These are phyloP conservation scores for Acrobasis consociella DNA, from an alignment of 2,888 invertebrate species.

Conservation along the genomic window DNA sequence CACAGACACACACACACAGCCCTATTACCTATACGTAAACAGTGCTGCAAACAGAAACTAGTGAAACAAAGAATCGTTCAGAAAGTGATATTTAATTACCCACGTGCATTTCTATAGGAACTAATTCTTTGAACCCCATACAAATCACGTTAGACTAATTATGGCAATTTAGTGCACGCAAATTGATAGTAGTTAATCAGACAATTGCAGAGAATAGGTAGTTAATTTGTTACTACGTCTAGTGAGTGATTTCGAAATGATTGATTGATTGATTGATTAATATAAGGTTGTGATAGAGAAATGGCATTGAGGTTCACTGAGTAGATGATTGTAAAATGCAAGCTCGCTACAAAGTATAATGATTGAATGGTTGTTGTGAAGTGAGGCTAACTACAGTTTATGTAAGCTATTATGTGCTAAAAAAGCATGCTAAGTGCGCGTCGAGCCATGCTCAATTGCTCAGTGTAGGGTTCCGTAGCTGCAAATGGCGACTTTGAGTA, in stretches of 20 bases:
- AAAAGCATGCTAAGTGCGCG: too few species aligned
- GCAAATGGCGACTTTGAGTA: too few species aligned
- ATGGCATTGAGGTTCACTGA: not conserved
- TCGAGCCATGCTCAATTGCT: too few species aligned
- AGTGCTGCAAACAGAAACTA: not conserved
- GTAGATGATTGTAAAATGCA: too few species aligned
- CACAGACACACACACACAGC: too few species aligned
- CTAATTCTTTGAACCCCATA: slow-evolving; percentile 2
- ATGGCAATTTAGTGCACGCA: slow-evolving; percentile 10
- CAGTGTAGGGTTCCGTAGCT: too few species aligned
- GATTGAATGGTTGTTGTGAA: not conserved
- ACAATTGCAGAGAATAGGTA: slow-evolving; percentile 3
- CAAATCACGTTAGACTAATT: slow-evolving; percentile 15
- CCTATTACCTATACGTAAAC: not conserved
- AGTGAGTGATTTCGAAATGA: not conserved
- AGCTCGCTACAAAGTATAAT: not conserved
- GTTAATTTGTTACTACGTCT: slow-evolving; percentile 9
- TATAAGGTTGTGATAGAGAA: not conserved
- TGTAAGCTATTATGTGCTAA: too few species aligned
- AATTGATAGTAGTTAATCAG: slow-evolving; percentile 5
- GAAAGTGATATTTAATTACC: not conserved
- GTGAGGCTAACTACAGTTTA: too few species aligned
- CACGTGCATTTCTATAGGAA: slow-evolving; percentile 8
- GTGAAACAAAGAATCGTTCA: not conserved
- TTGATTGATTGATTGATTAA: not conserved